Evolutionary conservation across 2,888 invertebrate species (phyloP), one percentile per base, ranked within the genome.

Genomic region (Saturnia pavonia): DNA sequence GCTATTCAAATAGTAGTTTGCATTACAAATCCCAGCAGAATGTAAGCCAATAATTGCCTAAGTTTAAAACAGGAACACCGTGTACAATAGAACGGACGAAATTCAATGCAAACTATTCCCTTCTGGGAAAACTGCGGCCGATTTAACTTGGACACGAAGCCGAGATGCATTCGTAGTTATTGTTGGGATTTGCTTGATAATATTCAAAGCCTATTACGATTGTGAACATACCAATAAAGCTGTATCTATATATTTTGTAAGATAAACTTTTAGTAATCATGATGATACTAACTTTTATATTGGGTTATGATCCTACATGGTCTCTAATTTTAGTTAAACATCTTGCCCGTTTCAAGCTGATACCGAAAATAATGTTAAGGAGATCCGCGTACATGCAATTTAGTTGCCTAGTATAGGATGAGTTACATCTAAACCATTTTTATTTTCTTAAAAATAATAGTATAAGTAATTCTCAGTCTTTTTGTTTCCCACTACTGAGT

Each of bases 61-160:
- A 65, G 65, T 70, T 54, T 43, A 45, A 22, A 70, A 70, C 42
- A 57, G 70, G 70, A 67, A 70, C 67, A 54, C 42, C 40, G 68
- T 54, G 54, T 68, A 69, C 69, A 69, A 70, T 54, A 65, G 25
- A 34, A 65, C 68, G 63, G 68, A 51, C 68, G 34, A 68, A 68
- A 71, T 68, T 71, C 57, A 68, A 71, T 65, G 71, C 63, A 71
- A 71, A 71, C 68, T 68, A 68, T 65, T 68, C 68, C 65, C 40
- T 65, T 65, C 54, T 48, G 65, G n/a, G 65, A 22, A 68, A 71
- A 71, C 66, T 68, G 60, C 40, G 40, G 68, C 43, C 71, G 68
- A 71, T 69, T 65, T 69, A 71, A 71, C 65, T 69, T 69, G 54
- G 19, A 54, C 63, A 60, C 40, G 27, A 60, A 60, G 25, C 57